Evolutionary conservation across 37 sponge, comb jelly and placozoan species (phyloP), one percentile per base, ranked within the genome.

Genomic region (Haliclona indistincta): DNA sequence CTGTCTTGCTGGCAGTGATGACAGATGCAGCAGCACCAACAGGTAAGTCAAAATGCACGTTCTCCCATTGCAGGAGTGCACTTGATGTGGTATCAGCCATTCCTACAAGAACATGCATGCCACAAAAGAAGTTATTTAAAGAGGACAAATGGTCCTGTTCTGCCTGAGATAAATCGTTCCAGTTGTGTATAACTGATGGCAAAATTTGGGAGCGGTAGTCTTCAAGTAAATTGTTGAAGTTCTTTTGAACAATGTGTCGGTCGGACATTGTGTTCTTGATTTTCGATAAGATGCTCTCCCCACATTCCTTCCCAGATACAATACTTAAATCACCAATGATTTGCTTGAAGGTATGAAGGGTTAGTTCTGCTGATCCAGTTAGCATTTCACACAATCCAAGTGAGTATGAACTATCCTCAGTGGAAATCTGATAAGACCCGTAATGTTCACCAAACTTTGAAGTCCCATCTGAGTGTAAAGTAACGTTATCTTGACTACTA

Each of bases 251-350:
- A 17, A 71, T 72, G 32, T 72, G 73, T 13, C 82, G 5, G 23
- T 81, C 82, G 2, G 82, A 73, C 82, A 81, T 81, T 4, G 82
- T 81, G 54, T 72, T 81, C 37, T 71, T 71, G 47, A 80, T 80
- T n/a, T 1, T 43, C 37, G 54, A 4, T 7, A 76, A 6, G 2
- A 76, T 26, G 20, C 3, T 4, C 41, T 67, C n/a, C 5, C 78
- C 68, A 39, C 42, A 23, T 1, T 19, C 17, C 38, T 1, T 10
- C 25, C 43, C 68, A 53, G 68, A 3, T 25, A 43, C 64, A 11
- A 43, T 19, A 19, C 58, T 52, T 8, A 80, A 2, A 70, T 70
- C 81, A 41, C n/a, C 4, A 1, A 80, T 11, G 15, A 80, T 60
- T 4, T 80, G 63, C 51, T 70, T 70, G n/a, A 70, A 80, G 5